Base-by-base conservation (phyloP, 2,888 invertebrate species). In the Danaus chrysippus region DNA sequence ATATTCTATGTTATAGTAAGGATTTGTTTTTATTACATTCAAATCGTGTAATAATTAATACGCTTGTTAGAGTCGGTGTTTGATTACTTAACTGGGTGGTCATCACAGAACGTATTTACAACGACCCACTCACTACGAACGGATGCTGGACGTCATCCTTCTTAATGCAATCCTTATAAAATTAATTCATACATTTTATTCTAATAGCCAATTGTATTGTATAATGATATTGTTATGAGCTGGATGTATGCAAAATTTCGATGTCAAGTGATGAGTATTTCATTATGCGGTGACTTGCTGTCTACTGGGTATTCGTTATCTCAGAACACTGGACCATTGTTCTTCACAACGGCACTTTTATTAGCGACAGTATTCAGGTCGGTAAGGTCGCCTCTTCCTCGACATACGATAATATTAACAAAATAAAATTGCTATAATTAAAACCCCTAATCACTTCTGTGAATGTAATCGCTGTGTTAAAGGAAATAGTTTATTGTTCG, bases 211-310 rank as follows among this genome's bases (percentile, higher is more conserved):
- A 34, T 34, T 34, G 23, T 34, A 34, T 34, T 34, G 23, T 34
- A 34, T 34, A 6, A 34, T 6, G 23, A 34, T 34, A 34, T 34
- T 34, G 23, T 34, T 34, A 34, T 34, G 3, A 10, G 10, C 15
- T 49, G 12, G 17, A 12, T 49, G 17, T 17, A 49, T 49, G 49
- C 10, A 49, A 52, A 61, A 42, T 61, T 34, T 12, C 12, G 23
- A 12, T 13, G 19, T n/a, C 64, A 55, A 34, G 10, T 55, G 42
- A 43, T 58, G 59, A 56, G 57, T 44, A 34, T 5, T 42, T 62
- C 63, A 82, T 86, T 84, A 83, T 84, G 65, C 74, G 90, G 90
- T 88, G 89, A 87, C 89, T 86, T 58, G 88, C 89, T 77, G 89
- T 90, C 90, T 90, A 80, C 84, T 71, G 65, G 71, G 71, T 72